Evolutionary conservation across 2,888 invertebrate genomes (phyloP), one percentile per base, ranked within the genome.

Genomic region (Oithona nana): DNA sequence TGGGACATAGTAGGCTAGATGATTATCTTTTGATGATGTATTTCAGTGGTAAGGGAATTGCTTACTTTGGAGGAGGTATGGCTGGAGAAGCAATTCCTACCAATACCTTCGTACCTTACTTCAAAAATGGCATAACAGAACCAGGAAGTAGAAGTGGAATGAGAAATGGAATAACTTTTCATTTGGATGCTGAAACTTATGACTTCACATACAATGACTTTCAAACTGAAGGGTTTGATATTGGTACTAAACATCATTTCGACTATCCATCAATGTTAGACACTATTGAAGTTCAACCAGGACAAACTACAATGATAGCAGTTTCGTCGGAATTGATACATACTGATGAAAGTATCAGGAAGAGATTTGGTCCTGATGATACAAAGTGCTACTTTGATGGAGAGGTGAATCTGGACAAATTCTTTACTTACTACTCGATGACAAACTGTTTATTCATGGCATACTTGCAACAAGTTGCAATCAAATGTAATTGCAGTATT

Each of bases 171-270:
- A 16, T 54, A 24, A 20, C 20, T 24, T 16, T 54, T 20, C 26
- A 24, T 6, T 54, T 54, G 54, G 54, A 54, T 54, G 54, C 54
- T 26, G 54, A 54, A 24, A 24, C 54, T 24, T 54, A 54, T 54
- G 54, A 54, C 24, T 54, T 24, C 26, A 26, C 54, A 20, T 54
- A 20, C 1, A 24, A 13, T 3, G 2, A 20, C 20, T 20, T 26
- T 3, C 24, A 13, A 26, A 26, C 24, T 24, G 54, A 54, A 26
- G 54, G 54, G 2, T 54, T 54, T 26, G 6, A 3, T 3, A 24
- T 54, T 2, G 26, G 24, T 26, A 54, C 26, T 22, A 16, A 24
- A 16, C 26, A 54, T 26, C 54, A 54, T 24, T 24, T 54, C 3
- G 54, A 54, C 24, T 24, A 24, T 26, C 54, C 54, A 20, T 24